Base-by-base conservation (phyloP, 1,140 invertebrate genomes). In the Drosophila cardini region DNA sequence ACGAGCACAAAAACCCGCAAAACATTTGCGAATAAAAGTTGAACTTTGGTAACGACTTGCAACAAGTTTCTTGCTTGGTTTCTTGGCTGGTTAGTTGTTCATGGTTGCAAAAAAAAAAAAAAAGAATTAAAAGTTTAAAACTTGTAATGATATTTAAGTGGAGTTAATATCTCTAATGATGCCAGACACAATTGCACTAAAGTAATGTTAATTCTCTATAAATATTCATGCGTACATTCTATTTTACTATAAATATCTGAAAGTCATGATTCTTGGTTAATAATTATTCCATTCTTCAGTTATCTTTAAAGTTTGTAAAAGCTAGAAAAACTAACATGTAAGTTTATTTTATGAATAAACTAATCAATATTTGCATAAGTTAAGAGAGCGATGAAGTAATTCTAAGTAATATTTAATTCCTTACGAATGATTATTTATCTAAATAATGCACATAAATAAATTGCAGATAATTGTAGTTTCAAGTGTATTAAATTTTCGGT, bases 21-120 rank as follows among this genome's bases (percentile, higher is more conserved):
- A 64, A 38, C 42, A 55, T 72, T 72, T 52, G 52, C 61, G 38
- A 56, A 56, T 57, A 62, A 72, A 58, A 60, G 46, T 60, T 67
- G 38, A 67, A 67, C 70, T 72, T 67, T 60, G 63, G 55, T 68
- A 60, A 67, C 50, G 42, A 56, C 60, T 64, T 71, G 21, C 18
- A 60, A 46, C 53, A 60, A 58, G 63, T 60, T 60, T 57, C 30
- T 64, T 50, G 36, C 30, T 16, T 34, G 11, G 13, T 56, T 36
- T 40, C 32, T 56, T 6, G 38, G 13, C 40, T 26, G 46, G 43
- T 57, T 26, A 21, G 61, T 50, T 64, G 34, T 40, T 30, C 40
- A 38, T 55, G 34, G 18, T 18, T 32, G 40, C 32, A 15, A 16
- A 72, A 43, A 26, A 26, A 48, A 40, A 26, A 26, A 72, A 43